Conservation (phyloP, 2,113 vertebrate genomes). For the Antechinus flavipes region DNA sequence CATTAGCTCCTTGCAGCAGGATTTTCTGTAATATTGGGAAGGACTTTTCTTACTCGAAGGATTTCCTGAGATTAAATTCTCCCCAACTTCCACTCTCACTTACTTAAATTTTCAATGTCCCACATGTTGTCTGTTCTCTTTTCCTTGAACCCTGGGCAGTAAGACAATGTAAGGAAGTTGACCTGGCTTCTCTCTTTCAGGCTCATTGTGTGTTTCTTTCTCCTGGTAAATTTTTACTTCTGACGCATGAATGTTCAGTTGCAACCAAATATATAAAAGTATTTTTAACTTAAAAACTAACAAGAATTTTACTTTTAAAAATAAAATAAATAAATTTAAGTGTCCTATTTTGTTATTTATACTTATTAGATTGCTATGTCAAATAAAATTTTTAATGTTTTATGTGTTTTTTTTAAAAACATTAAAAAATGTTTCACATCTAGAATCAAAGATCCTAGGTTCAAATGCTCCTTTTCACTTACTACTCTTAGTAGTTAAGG, state of each 20-base stretch:
- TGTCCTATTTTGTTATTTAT: no score
- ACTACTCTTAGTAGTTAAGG: not conserved
- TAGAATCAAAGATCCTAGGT: not conserved
- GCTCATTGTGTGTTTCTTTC: not conserved
- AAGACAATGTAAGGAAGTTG: not conserved
- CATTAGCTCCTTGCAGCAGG: conserved; percentile 63
- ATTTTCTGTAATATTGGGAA: conserved; percentile 43
- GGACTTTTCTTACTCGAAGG: conserved; percentile 56
- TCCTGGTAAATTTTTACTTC: not conserved
- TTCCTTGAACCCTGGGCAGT: conserved; percentile 13
- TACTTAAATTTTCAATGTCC: not conserved
- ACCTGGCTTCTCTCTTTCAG: no score
- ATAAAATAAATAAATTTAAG: no score
- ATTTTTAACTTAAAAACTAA: not conserved
- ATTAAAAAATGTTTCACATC: not conserved
- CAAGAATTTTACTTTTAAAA: not conserved
- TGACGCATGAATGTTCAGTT: not conserved
- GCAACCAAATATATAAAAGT: not conserved
- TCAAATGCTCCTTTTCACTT: not conserved
- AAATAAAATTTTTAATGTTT: not conserved
- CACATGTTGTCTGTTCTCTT: not conserved
- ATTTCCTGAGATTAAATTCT: conserved; percentile 72
- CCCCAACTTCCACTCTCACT: conserved; percentile 5
- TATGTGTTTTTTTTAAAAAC: not conserved
- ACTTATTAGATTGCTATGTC: not conserved